These are phyloP conservation scores for Oriolus oriolus DNA, from an alignment of 2,113 vertebrate species.

Conservation along the genomic window DNA sequence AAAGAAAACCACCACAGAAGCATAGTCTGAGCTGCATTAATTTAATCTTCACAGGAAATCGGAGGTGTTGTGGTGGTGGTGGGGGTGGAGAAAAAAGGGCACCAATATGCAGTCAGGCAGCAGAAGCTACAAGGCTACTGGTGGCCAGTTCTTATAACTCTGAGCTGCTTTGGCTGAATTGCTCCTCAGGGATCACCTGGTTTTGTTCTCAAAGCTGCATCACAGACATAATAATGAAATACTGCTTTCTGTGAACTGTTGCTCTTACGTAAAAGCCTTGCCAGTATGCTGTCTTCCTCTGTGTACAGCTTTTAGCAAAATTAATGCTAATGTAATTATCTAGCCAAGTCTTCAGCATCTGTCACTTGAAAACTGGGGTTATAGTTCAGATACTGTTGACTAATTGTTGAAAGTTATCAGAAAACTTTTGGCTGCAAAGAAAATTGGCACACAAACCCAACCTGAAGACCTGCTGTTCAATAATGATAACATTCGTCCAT, in stretches of 20 bases:
- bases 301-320: not conserved
- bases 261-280: not conserved
- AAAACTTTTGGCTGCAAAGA: not conserved
- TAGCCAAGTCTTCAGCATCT: not conserved
- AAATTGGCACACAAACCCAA: not conserved
- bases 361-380: not conserved
- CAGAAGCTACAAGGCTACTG: not conserved
- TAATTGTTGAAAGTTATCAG: not conserved
- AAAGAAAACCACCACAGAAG: not conserved
- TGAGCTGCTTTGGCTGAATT: not conserved
- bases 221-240: not conserved
- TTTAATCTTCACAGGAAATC: not conserved
- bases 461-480: not conserved
- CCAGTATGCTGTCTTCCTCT: not conserved
- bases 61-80: no score
- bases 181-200: not conserved
- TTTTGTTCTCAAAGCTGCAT: not conserved
- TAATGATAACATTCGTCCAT: accelerated
- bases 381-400: not conserved
- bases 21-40: not conserved
- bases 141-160: not conserved
- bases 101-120: not conserved
- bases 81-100: not conserved
- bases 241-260: not conserved
- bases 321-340: not conserved